Percentiles rank a stretch among this genome's conserved stretches.
phyloP scores from a whole-genome alignment of 2,888 invertebrate genomes.

The Dusona sp. region DNA sequence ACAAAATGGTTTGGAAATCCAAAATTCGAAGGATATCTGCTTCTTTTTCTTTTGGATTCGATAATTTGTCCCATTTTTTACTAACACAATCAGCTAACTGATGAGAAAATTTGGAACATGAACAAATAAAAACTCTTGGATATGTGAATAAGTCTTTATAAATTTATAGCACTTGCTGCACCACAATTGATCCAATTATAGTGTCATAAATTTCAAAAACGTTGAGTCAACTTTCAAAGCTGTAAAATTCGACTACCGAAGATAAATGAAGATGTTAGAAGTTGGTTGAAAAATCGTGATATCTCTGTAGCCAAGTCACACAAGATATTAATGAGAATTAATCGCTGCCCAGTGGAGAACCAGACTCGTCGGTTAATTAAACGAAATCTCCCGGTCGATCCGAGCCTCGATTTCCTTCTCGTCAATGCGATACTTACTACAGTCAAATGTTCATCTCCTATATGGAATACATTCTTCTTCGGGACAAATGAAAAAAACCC shows the following conservation, averaged over 20 bases:
- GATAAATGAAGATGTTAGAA: not conserved
- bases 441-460: not conserved
- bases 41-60: not conserved
- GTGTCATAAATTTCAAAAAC: conserved; percentile 1
- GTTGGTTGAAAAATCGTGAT: not conserved
- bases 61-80: not conserved
- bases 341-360: conserved; percentile 16
- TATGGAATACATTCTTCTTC: not conserved
- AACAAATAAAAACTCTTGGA: not conserved
- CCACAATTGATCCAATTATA: conserved; percentile 7
- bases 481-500: not conserved
- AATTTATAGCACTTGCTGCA: not conserved
- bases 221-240: not conserved
- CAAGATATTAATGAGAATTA: conserved; percentile 50
- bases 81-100: too few species aligned
- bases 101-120: not conserved
- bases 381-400: conserved; percentile 20
- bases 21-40: not conserved
- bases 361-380: conserved; percentile 37
- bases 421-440: not conserved
- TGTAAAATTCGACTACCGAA: not conserved
- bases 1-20: not conserved
- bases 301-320: not conserved
- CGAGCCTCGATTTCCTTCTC: conserved; percentile 12
- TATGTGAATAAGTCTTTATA: not conserved